A percentile compares a stretch with the other conserved stretches of the same genome.
Evolutionary conservation across 1,140 invertebrate genomes (phyloP).

Genomic region (Pissodes strobi): DNA sequence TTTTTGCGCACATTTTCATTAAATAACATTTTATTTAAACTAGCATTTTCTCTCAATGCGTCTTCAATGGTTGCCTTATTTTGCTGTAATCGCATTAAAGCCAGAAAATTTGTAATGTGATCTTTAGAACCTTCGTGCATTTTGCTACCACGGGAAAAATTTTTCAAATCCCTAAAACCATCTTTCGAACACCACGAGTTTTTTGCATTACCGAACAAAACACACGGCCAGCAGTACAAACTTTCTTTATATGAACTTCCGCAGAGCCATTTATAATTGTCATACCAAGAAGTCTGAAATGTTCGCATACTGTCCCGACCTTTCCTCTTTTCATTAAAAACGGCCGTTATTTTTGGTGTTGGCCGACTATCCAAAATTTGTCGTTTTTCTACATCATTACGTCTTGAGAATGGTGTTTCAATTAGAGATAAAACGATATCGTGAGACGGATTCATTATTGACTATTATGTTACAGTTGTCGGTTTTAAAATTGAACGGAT

Average conservation of each 20-base stretch:
- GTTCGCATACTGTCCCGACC: neutral
- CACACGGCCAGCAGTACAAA: slow-evolving; percentile 24
- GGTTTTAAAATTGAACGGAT: too few relatives aligned
- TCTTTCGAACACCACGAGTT: too few relatives aligned
- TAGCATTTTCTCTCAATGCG: slow-evolving; percentile 20
- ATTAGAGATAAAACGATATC: too few relatives aligned
- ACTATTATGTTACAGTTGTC: too few relatives aligned
- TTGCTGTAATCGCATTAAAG: slow-evolving; percentile 10
- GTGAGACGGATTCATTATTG: too few relatives aligned
- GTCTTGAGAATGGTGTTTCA: too few relatives aligned
- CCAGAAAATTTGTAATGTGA: slow-evolving; percentile 19
- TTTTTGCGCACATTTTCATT: slow-evolving; percentile 37
- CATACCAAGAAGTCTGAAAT: neutral
- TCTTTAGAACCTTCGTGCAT: slow-evolving; percentile 25
- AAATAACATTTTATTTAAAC: slow-evolving; percentile 24
- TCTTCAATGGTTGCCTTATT: slow-evolving; percentile 11
- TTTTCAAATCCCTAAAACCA: slow-evolving; percentile 22
- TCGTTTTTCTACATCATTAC: too few relatives aligned
- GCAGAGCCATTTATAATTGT: slow-evolving; percentile 15
- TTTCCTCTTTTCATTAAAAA: slow-evolving; percentile 2
- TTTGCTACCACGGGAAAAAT: slow-evolving; percentile 8
- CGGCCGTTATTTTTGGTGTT: neutral
- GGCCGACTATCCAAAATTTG: neutral
- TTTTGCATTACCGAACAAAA: slow-evolving; percentile 7
- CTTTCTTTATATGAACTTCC: slow-evolving; percentile 14